These are phyloP conservation scores for Oreochromis niloticus DNA, from an alignment of 2,113 vertebrate genomes.

Conservation along the genomic window DNA sequence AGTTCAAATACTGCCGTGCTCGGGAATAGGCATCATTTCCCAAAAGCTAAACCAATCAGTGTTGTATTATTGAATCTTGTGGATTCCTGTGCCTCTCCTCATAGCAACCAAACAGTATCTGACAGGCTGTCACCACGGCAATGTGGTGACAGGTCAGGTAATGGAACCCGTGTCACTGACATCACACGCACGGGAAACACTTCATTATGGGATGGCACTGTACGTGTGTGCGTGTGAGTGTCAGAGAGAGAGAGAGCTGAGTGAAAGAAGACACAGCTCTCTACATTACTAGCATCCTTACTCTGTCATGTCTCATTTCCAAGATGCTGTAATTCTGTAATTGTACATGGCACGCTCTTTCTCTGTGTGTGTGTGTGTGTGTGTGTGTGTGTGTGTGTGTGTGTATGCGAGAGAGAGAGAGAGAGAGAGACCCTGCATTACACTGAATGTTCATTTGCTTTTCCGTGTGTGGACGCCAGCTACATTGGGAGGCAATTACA, in stretches of 20 bases:
- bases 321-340: slow-evolving; percentile 61
- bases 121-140: slow-evolving; percentile 43
- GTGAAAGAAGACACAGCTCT: slow-evolving; percentile 26
- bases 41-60: slow-evolving; percentile 11
- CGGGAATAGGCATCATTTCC: background rate
- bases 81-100: slow-evolving; percentile 35
- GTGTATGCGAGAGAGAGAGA: background rate
- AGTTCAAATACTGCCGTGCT: background rate
- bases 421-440: background rate
- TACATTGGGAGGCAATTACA: background rate
- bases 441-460: background rate
- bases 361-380: background rate
- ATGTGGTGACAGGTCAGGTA: slow-evolving; percentile 60
- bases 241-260: background rate
- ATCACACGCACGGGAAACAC: slow-evolving; percentile 22
- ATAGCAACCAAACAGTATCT: slow-evolving; percentile 45
- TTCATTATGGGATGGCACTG: slow-evolving; percentile 30
- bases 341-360: slow-evolving; percentile 41
- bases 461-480: background rate
- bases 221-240: background rate
- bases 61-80: slow-evolving; percentile 24
- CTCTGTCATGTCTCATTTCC: slow-evolving; percentile 69
- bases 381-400: background rate
- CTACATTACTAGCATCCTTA: slow-evolving; percentile 1
- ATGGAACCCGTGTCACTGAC: slow-evolving; percentile 62